Base-by-base conservation (phyloP, 2,797 vertebrate genomes). In the Furcifer pardalis region DNA sequence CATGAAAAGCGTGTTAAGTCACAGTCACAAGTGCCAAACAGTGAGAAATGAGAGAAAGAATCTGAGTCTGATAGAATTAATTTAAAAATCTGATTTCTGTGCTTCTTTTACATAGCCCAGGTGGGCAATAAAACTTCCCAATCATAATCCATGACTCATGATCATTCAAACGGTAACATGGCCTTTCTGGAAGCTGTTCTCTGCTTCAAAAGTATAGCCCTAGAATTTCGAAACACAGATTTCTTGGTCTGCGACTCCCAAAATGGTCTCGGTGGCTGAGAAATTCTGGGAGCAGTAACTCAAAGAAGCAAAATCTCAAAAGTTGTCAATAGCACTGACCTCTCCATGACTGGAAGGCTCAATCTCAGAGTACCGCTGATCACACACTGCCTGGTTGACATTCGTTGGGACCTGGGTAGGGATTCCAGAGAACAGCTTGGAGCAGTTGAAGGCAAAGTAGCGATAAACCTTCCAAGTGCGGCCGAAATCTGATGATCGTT, bases 361-460 rank as follows among this genome's bases (percentile, higher is more conserved):
- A 0, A 98, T 97, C 91, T 98, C 97, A 0, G 96, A 98, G 95
- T 98, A 99, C 82, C 95, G 95, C 75, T 98, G 97, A 86, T 98
- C 97, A 9, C 97, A 98, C 83, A 98, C 93, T 60, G 98, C 89
- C 44, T 98, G 96, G 4, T 96, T 96, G 79, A 97, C 95, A 15
- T 94, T 95, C 62, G 90, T 96, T 10, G 96, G 93, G 52, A 96
- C 85, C 0, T 93, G 94, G 40, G 73, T 46, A 0, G 93, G 93
- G 37, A 98, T 46, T 2, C 89, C 65, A 0, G 97, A 97, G 85
- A 98, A 98, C 21, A 97, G 96, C 76, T 93, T 96, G 86, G 95
- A 97, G 85, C 97, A 98, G 95, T 97, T 98, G 86, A 97, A 96
- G 46, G 97, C 96, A 2, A 98, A 98, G 93, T 97, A 98, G 75